Conservation (phyloP, 2,888 invertebrate genomes). For the Smittia aterrima region DNA sequence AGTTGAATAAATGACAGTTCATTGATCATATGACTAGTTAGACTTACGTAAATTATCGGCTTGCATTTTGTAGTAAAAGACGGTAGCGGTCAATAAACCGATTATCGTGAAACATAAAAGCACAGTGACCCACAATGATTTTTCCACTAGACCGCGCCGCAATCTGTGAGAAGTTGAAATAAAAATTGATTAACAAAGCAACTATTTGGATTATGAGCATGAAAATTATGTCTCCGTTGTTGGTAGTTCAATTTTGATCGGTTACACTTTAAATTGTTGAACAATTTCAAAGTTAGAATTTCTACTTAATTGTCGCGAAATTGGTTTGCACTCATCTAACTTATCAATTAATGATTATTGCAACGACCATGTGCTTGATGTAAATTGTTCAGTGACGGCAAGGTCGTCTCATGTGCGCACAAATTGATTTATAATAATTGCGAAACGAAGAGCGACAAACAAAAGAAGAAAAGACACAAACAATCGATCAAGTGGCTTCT, state of each 20-base stretch:
- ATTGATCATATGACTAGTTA: neutral
- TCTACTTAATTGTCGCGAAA: too few relatives aligned
- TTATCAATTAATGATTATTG: too few relatives aligned
- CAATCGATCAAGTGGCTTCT: neutral
- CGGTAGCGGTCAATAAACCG: conserved; percentile 23
- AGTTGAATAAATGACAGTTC: neutral
- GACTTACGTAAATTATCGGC: conserved; percentile 30
- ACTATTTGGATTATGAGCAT: neutral
- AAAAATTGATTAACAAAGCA: neutral
- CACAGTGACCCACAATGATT: conserved; percentile 34
- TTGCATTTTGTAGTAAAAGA: conserved; percentile 27
- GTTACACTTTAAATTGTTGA: neutral
- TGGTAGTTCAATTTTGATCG: neutral
- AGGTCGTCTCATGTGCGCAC: neutral
- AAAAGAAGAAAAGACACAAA: neutral
- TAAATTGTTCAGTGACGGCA: neutral
- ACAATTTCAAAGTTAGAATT: neutral
- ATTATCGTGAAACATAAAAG: conserved; percentile 25
- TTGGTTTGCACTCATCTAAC: too few relatives aligned
- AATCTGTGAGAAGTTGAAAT: conserved; percentile 1
- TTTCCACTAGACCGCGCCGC: conserved; percentile 23
- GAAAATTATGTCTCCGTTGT: neutral
- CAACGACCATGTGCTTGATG: too few relatives aligned
- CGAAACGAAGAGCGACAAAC: too few relatives aligned
- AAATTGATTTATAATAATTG: neutral